Conservation (phyloP, 2,888 invertebrate genomes). For the Rosalia funebris region DNA sequence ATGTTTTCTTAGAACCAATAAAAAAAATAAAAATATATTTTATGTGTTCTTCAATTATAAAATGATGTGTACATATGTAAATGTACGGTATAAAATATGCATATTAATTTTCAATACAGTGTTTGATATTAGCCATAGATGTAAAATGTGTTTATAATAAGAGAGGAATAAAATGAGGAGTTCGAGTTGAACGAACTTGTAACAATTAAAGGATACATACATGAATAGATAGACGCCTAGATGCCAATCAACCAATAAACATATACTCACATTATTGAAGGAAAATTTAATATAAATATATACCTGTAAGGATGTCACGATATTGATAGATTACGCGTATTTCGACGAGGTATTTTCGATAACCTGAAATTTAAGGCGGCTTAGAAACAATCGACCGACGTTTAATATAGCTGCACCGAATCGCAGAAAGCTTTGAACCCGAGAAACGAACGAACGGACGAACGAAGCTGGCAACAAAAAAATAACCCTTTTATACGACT, state of each 20-base stretch:
- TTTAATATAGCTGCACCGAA: slow-evolving; percentile 14
- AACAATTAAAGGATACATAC: slow-evolving; percentile 24
- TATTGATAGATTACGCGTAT: no score
- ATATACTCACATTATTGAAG: slow-evolving; percentile 12
- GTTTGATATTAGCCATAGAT: slow-evolving; percentile 22
- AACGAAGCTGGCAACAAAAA: slow-evolving; percentile 26
- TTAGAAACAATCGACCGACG: neutral
- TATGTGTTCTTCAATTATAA: slow-evolving; percentile 7
- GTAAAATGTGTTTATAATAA: slow-evolving; percentile 28
- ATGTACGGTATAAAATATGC: slow-evolving; percentile 24
- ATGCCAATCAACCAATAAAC: slow-evolving; percentile 29
- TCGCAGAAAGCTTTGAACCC: slow-evolving; percentile 12
- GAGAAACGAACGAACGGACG: no score
- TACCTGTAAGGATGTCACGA: no score
- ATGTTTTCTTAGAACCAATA: slow-evolving; percentile 6
- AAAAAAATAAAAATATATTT: slow-evolving; percentile 9
- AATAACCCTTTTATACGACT: slow-evolving; percentile 36
- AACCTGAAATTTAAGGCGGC: neutral
- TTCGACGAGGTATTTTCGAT: neutral
- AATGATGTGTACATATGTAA: slow-evolving; percentile 21
- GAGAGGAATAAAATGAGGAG: slow-evolving; percentile 23
- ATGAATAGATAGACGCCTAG: slow-evolving; percentile 20
- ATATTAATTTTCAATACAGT: slow-evolving; percentile 27
- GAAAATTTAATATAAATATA: slow-evolving; percentile 1
- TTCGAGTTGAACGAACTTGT: slow-evolving; percentile 25